Percentiles rank a stretch among this genome's conserved stretches.
phyloP scores from a whole-genome alignment of 2,888 invertebrate genomes.

The Octonoba sinensis region DNA sequence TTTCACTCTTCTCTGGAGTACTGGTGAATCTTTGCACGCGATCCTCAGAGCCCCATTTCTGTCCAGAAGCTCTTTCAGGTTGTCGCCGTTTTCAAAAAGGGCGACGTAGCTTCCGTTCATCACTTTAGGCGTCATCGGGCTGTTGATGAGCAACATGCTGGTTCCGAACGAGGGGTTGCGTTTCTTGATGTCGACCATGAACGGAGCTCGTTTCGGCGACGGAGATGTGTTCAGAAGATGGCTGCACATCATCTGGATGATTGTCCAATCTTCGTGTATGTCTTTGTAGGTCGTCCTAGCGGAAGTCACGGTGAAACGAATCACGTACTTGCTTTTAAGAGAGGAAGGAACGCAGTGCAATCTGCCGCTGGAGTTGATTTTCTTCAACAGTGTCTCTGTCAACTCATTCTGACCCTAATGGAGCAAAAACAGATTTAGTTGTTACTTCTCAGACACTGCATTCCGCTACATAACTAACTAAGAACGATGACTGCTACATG shows the following conservation, averaged over 20 bases:
- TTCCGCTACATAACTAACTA: not conserved
- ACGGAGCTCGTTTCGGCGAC: slow-evolving; percentile 72
- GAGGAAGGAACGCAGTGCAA: slow-evolving; percentile 96
- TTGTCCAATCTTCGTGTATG: slow-evolving; percentile 82
- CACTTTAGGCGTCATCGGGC: slow-evolving; percentile 96
- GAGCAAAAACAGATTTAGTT: not conserved
- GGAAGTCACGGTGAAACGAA: slow-evolving; percentile 94
- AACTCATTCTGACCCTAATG: slow-evolving; percentile 81
- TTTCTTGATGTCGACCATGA: slow-evolving; percentile 81
- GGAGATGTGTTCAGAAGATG: slow-evolving; percentile 76
- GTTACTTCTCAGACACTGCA: not conserved
- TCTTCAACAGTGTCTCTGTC: slow-evolving; percentile 87
- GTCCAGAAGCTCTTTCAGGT: slow-evolving; percentile 77
- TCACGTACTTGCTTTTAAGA: slow-evolving; percentile 84
- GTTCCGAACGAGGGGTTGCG: slow-evolving; percentile 91
- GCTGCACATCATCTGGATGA: slow-evolving; percentile 71
- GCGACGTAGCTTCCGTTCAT: slow-evolving; percentile 93
- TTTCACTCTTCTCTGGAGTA: slow-evolving; percentile 86
- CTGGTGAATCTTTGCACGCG: slow-evolving; percentile 83
- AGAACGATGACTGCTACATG: too few relatives aligned
- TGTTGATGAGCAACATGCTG: slow-evolving; percentile 91
- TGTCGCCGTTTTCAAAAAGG: slow-evolving; percentile 84
- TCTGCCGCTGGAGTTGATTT: slow-evolving; percentile 86
- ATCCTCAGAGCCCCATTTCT: slow-evolving; percentile 78
- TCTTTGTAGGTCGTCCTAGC: slow-evolving; percentile 78